A percentile compares a stretch with the other conserved stretches of the same genome.
phyloP scores from a whole-genome alignment of 2,797 vertebrate species.

The Alectoris magna region DNA sequence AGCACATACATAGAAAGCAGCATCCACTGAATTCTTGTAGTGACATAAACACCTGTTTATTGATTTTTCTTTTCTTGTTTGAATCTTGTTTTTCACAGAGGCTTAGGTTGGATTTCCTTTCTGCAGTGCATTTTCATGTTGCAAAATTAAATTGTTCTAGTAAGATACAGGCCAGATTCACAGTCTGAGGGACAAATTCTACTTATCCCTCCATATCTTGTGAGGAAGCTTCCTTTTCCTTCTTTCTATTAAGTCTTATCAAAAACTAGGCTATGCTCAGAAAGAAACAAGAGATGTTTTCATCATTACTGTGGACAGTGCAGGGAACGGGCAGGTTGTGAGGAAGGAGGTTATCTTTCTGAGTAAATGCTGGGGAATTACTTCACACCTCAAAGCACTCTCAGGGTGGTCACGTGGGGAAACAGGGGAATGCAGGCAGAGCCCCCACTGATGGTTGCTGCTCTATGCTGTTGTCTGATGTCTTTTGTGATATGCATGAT shows the following conservation, averaged over 20 bases:
- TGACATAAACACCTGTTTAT: neutral
- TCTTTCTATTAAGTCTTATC: neutral
- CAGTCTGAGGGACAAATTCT: neutral
- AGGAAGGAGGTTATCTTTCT: neutral
- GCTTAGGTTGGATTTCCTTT: neutral
- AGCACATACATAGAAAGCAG: neutral
- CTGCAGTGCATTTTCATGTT: neutral
- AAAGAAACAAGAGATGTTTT: neutral
- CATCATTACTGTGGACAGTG: fast-evolving
- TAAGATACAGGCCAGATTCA: neutral
- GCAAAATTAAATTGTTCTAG: neutral
- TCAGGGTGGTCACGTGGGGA: neutral
- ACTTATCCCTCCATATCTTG: neutral
- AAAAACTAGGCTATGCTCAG: neutral
- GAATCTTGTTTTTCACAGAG: neutral
- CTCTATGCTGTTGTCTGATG: neutral
- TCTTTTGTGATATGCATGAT: neutral
- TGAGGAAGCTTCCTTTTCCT: neutral
- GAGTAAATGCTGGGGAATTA: neutral
- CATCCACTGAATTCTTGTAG: neutral
- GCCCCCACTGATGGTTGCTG: fast-evolving
- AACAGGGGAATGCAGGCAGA: neutral
- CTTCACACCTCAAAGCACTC: neutral
- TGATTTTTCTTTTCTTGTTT: neutral
- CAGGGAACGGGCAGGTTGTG: neutral